Base-by-base conservation (phyloP, 2,888 invertebrate genomes). In the Xestia xanthographa region DNA sequence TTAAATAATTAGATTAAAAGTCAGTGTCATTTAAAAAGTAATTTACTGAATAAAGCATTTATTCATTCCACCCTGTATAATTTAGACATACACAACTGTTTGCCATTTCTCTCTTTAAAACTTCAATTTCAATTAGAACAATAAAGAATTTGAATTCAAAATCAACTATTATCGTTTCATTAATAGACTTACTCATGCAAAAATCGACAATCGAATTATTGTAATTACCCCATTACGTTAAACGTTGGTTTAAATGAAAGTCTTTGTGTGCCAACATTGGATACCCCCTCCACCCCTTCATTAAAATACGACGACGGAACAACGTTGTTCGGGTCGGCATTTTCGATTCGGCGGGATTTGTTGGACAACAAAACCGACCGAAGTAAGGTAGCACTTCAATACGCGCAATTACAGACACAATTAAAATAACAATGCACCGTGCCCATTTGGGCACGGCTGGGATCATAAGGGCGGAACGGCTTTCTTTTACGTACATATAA, bases 251-350 rank as follows among this genome's bases (percentile, higher is more conserved):
- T 45, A 77, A 71, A 66, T 65, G 53, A 48, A 66, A 66, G 65
- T 66, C 62, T 84, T 63, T 81, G 80, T 81, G 60, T 62, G 38
- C 58, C 43, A 65, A 53, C 66, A 66, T 72, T 66, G 69, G 68
- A 75, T 69, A n/a, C 43, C 71, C 50, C 68, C 41, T 41, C 41
- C 11, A 0, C 9, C 65, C 45, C 41, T 87, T 89, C 83, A 88
- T 90, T 89, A 90, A 89, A 90, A 86, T 86, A 87, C 87, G 26
- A 58, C 66, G 60, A 72, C 67, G 65, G 77, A 80, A 76, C 76
- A 80, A 81, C 86, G 66, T 76, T 20, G 17, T 29, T 34, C 60
- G 34, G 60, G 58, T 29, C 29, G 29, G 34, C 11, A 34, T 9
- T 11, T 60, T 34, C 9, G 60, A 5, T 58, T 58, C 58, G 56